Percentiles rank a stretch among this genome's conserved stretches.
Evolutionary conservation across 2,888 invertebrate genomes (phyloP).

Genomic region (Anoplius nigerrimus): DNA sequence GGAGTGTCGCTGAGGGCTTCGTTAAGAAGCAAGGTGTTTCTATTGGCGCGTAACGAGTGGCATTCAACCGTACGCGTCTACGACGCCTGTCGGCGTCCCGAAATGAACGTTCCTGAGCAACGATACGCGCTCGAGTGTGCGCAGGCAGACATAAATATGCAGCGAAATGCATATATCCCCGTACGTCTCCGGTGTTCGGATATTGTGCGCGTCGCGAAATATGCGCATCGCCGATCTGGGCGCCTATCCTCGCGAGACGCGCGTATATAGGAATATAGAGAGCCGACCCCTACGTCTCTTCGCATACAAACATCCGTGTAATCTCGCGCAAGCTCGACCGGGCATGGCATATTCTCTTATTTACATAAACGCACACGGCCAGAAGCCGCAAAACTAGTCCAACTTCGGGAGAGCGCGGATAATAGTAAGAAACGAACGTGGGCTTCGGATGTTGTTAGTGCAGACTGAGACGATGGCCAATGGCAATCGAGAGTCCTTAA

Average conservation of each 20-base stretch:
- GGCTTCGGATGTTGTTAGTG: no score
- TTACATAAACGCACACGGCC: conserved; percentile 19
- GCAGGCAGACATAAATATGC: conserved; percentile 42
- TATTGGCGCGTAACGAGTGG: no score
- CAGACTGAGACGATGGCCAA: no score
- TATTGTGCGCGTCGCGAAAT: conserved; percentile 33
- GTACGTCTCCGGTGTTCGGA: conserved; percentile 37
- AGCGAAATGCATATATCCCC: conserved; percentile 25
- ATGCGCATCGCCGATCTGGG: conserved; percentile 28
- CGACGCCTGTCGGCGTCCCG: conserved; percentile 5
- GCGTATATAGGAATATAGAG: conserved; percentile 28
- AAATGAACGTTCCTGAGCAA: conserved; percentile 8
- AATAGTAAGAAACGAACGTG: no score
- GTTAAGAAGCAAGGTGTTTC: no score
- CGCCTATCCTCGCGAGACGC: conserved; percentile 2
- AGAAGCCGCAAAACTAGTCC: conserved; percentile 25
- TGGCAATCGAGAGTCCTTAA: no score
- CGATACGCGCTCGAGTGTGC: conserved; percentile 15
- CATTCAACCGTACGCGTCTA: no score
- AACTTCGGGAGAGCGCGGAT: conserved; percentile 19
- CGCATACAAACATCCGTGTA: conserved; percentile 35
- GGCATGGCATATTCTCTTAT: conserved; percentile 11
- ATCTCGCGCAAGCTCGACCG: conserved; percentile 15
- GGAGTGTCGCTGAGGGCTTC: no score
- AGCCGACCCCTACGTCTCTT: conserved; percentile 10